Evolutionary conservation across 2,888 invertebrate species (phyloP), one percentile per base, ranked within the genome.

Genomic region (Drosophila ezoana): DNA sequence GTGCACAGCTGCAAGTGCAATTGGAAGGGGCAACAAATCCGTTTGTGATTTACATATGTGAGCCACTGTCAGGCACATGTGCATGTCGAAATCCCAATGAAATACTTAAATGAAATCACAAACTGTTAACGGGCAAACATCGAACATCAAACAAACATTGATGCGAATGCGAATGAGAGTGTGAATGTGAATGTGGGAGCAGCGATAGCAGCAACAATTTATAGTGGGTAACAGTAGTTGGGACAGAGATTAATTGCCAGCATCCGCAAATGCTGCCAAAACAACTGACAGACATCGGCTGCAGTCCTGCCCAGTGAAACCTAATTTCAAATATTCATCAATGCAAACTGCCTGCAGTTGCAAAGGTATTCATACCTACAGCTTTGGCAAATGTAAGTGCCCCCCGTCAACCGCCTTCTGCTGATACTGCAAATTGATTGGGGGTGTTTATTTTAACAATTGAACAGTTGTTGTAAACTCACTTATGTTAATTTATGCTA

Each of bases 81-180:
- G 56, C 52, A n/a, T 14, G 33, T 20, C 45, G 62, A 63, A 75
- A 63, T 79, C 75, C 75, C 69, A 69, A 64, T 58, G 75, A 69
- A 75, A 79, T 75, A 74, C 75, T 64, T 79, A 75, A 76, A 76
- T 79, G 58, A 74, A 76, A 79, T 79, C 76, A 79, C 75, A 79
- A 63, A 68, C 75, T 79, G 75, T 74, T 74, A 74, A 74, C 75
- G 69, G 56, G 16, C 75, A 79, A 74, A 67, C 62, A 67, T 75
- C 62, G 74, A 74, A 67, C 74, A 79, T 74, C 79, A 62, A 67
- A 57, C 79, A 79, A 78, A 63, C 69, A 74, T 53, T 48, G 53
- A 48, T 54, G 65, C 45, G 35, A 52, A 16, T 54, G 65, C 45
- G 35, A 52, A 16, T 61, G 41, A n/a, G 14, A 48, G 14, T 58